Evolutionary conservation across 2,113 vertebrate genomes (phyloP), one percentile per base, ranked within the genome.

Genomic region (Tylochromis polylepis): DNA sequence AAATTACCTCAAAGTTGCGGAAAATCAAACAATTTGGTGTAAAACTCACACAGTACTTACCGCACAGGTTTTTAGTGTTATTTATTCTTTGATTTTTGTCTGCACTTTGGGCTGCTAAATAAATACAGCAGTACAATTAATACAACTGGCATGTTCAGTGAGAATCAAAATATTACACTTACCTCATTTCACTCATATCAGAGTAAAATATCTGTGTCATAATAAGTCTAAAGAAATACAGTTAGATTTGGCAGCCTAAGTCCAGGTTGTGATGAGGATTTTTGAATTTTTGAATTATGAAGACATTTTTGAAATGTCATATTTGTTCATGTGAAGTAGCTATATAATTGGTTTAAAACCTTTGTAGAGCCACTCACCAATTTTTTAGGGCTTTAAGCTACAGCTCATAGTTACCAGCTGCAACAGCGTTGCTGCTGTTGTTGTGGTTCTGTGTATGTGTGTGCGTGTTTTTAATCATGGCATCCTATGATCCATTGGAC

Each of bases 1-100:
- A 85, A 92, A 87, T 92, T 83, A 81, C 78, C 53, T 70, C 77
- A 62, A 84, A 87, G 91, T 81, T 85, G 51, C 53, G 41, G 38
- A 85, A 88, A 92, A 93, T 65, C 60, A 27, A 82, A 87, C 81
- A 86, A 11, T 79, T 81, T 65, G 56, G 36, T 85, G 85, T 79
- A 72, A 78, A 84, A 36, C 16, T 4, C 5, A 85, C 62, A 51
- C 11, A 15, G 9, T 31, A 60, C 67, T 75, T 22, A 29, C 12
- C 20, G 58, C 27, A 3, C 14, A 0, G 56, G 4, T 67, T 82
- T 22, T 60, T 16, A 49, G 11, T 16, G n/a, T 12, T 11, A 60
- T 55, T 82, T 78, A 57, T 87, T 84, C 67, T 56, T 43, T 31
- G 56, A 57, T 46, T 51, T 38, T 77, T 51, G 27, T 77, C 49